Evolutionary conservation across 2,888 invertebrate genomes (phyloP), one percentile per base, ranked within the genome.

Genomic region (Tetheella fluctuosa): DNA sequence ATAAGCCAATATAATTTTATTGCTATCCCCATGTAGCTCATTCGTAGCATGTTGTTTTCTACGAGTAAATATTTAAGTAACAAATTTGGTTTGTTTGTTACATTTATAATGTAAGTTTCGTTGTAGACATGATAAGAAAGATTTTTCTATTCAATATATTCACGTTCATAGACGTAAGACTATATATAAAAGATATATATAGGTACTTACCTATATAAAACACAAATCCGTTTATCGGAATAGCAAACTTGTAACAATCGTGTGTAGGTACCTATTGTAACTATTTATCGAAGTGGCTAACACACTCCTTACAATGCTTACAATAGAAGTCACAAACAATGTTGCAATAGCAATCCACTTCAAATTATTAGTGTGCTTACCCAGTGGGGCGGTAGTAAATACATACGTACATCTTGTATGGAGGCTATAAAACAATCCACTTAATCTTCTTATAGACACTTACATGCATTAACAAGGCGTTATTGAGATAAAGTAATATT

Each of bases 321-420:
- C 62, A 69, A 68, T 65, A 63, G 68, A 62, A 73, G 65, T 71
- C 65, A 67, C 66, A 77, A 74, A 81, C 80, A 77, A 72, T 69
- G 76, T 71, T 73, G 74, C 72, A 75, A 74, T 65, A 69, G 64
- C 72, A 74, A 78, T 80, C 76, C 76, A 81, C 77, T 79, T 73
- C 73, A 79, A 73, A 71, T 77, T 76, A 81, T 79, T 76, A 76
- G 73, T 76, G 65, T 73, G 68, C 70, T 73, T 65, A 71, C 70
- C 67, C 68, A 56, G 58, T 57, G 59, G 58, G 62, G 68, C 61
- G 62, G 66, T 65, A 60, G 64, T 70, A 70, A 69, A 70, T 65
- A 70, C 61, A 15, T 48, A 48, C 17, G 17, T 20, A 48, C 48
- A 42, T 42, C n/a, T 42, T 63, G 69, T 66, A 67, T 67, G 66